phyloP scores from a whole-genome alignment of 2,888 invertebrate species.

The Drosophila pseudotalamancana region DNA sequence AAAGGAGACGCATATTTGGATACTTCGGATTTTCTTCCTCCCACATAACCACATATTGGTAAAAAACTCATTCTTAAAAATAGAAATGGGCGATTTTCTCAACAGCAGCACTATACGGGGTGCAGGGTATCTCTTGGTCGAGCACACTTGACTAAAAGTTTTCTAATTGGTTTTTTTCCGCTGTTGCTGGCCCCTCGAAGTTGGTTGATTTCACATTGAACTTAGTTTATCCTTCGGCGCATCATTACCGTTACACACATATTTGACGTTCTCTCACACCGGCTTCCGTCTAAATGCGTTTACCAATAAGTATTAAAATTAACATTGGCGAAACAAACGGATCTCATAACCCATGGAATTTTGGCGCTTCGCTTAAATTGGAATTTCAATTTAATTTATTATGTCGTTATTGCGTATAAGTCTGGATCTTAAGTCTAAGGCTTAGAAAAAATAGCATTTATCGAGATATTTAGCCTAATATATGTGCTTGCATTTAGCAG shows the following conservation, averaged over 20 bases:
- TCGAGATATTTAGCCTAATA: slow-evolving; percentile 36
- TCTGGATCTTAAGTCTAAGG: slow-evolving; percentile 32
- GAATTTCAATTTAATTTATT: slow-evolving; percentile 10
- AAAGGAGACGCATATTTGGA: too few species aligned
- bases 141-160: too few species aligned
- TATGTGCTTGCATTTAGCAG: slow-evolving; percentile 44
- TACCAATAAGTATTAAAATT: background rate
- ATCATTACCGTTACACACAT: slow-evolving; percentile 44
- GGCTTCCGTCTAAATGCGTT: slow-evolving; percentile 1
- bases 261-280: background rate
- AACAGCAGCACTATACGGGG: too few species aligned
- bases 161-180: background rate
- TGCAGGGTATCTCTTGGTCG: too few species aligned
- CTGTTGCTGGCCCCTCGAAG: slow-evolving; percentile 31
- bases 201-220: slow-evolving; percentile 37
- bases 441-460: slow-evolving; percentile 16
- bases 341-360: too few species aligned
- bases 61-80: too few species aligned
- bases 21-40: too few species aligned
- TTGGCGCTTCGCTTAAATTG: slow-evolving; percentile 16
- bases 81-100: too few species aligned
- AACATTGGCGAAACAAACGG: slow-evolving; percentile 8
- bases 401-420: slow-evolving; percentile 13
- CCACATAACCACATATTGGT: too few species aligned
- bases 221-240: slow-evolving; percentile 57